These are phyloP conservation scores for Drosophila asahinai DNA, from an alignment of 1,140 invertebrate species.

Conservation along the genomic window DNA sequence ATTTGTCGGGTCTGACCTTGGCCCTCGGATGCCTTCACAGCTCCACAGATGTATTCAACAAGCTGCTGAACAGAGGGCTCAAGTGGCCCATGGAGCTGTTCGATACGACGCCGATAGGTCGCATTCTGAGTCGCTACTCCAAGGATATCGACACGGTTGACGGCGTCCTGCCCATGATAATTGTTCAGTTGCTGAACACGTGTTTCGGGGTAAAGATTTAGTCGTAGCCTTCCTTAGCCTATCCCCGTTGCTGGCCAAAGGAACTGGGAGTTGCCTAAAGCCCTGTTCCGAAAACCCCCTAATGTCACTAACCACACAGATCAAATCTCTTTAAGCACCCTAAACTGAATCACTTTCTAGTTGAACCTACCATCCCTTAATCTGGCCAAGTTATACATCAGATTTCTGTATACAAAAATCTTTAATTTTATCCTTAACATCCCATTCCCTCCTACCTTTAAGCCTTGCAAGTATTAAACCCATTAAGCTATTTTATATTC, in stretches of 20 bases:
- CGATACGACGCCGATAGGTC: slow-evolving; percentile 91
- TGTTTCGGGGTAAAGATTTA: slow-evolving; percentile 74
- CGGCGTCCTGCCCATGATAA: slow-evolving; percentile 85
- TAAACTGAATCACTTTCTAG: slow-evolving; percentile 8
- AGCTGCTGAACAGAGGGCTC: slow-evolving; percentile 88
- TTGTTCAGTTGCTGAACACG: slow-evolving; percentile 63
- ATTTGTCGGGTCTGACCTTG: slow-evolving; percentile 80
- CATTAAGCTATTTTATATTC: neutral
- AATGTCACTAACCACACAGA: slow-evolving; percentile 15
- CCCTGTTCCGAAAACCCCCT: neutral
- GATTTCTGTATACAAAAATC: neutral
- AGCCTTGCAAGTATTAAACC: neutral
- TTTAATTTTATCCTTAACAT: neutral
- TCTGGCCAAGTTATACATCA: neutral
- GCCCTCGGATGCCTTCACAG: slow-evolving; percentile 85
- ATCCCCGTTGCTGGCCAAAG: neutral
- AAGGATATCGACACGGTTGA: slow-evolving; percentile 91
- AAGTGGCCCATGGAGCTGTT: slow-evolving; percentile 91
- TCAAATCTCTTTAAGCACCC: neutral
- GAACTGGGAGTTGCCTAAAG: slow-evolving; percentile 10
- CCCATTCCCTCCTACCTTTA: neutral
- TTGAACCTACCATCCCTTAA: slow-evolving; percentile 4
- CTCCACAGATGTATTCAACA: slow-evolving; percentile 86
- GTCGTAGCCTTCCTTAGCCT: slow-evolving; percentile 13
- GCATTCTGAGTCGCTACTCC: slow-evolving; percentile 91